Evolutionary conservation across 2,113 vertebrate genomes (phyloP), one percentile per base, ranked within the genome.

Genomic region (Crotophaga sulcirostris): DNA sequence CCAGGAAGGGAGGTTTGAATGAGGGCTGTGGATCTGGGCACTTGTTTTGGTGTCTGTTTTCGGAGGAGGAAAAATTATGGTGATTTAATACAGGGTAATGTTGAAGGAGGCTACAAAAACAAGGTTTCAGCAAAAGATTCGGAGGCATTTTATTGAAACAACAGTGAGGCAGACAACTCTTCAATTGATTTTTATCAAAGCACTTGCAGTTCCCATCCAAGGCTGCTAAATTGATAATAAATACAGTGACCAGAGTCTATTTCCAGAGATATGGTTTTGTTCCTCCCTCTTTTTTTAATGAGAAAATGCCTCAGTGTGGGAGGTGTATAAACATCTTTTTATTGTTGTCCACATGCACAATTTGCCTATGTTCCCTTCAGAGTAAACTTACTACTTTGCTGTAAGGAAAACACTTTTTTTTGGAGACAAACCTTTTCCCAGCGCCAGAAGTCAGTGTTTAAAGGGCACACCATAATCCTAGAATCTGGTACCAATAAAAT

Each of bases 121-220:
- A 84, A 89, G 83, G 85, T 78, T 96, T 96, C 96, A 93, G 93
- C 83, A 81, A 75, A 92, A 93, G 93, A 72, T 75, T 86, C 75
- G 31, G 86, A 79, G 73, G 54, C 88, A 89, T 86, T 97, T 96
- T 92, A 90, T 79, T 90, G 94, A 95, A 82, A 92, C 80, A 87
- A 52, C 54, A 81, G 83, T 18, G 49, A 90, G 81, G 89, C 90
- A 96, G 94, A 80, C 91, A 93, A 92, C 84, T 96, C 93, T 90
- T 86, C 94, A 84, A 94, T 95, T 94, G 88, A 95, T 96, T 96
- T 96, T 96, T 96, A 94, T 96, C 93, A 93, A 82, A 95, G 80
- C 92, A 42, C 95, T 96, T 75, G 83, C 88, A 94, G 92, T 87
- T 96, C 92, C 92, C 93, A 94, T 95, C 92, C 88, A 79, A 58